phyloP scores from a whole-genome alignment of 2,888 invertebrate genomes.

The Polymixis lichenea region DNA sequence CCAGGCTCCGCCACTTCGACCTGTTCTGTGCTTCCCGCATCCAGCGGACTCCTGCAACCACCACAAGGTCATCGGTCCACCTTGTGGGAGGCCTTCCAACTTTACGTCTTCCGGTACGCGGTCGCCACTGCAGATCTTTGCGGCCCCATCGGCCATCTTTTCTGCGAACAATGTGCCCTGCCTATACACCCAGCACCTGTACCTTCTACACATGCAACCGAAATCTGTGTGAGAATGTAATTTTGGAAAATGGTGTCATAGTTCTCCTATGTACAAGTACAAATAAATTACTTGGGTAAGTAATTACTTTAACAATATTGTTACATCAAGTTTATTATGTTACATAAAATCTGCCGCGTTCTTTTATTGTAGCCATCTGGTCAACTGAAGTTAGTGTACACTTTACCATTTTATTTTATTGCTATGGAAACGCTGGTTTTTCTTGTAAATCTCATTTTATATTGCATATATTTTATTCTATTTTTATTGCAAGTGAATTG shows the following conservation, averaged over 20 bases:
- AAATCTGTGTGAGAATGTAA: neutral
- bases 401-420: slow-evolving; percentile 23
- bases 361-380: slow-evolving; percentile 40
- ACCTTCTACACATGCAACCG: neutral
- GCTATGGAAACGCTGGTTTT: neutral
- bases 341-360: slow-evolving; percentile 30
- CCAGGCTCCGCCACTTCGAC: no score
- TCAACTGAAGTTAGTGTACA: slow-evolving; percentile 15
- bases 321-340: slow-evolving; percentile 21
- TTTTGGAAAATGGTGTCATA: neutral
- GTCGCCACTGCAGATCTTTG: no score
- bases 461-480: slow-evolving; percentile 8
- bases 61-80: no score
- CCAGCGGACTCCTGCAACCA: no score
- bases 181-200: no score
- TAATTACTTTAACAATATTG: slow-evolving; percentile 1
- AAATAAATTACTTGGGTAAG: neutral
- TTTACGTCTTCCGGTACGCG: no score
- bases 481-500: neutral
- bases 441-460: slow-evolving; percentile 1
- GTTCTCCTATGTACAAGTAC: no score
- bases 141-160: no score
- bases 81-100: no score
- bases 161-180: no score
- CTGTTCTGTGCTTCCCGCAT: no score